Evolutionary conservation across 2,888 invertebrate genomes (phyloP), one percentile per base, ranked within the genome.

Genomic region (Eupeodes luniger): DNA sequence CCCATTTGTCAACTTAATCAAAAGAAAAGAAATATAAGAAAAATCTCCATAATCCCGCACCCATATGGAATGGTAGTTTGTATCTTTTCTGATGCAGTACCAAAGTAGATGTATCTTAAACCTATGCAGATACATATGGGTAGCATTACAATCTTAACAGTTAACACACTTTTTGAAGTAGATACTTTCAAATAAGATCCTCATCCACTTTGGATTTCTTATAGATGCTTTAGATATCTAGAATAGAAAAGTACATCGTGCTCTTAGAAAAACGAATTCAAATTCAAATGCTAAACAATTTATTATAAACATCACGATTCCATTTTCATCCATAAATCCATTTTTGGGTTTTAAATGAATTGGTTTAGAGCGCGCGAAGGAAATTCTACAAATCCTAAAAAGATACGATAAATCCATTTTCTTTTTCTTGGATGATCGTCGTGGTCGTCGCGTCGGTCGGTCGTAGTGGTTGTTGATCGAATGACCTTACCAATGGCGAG

Each of bases 221-320:
- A 16, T 49, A 51, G 47, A 70, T 62, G 67, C 49, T 16, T 16
- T 10, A 66, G 14, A 55, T 16, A 40, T 55, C 55, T 34, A 72
- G 72, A 72, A 53, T n/a, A 61, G 53, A 66, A 72, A 72, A 77
- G 76, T 77, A 51, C 81, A 74, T 77, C 81, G 72, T 81, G 85
- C 85, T 59, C 40, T 49, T 9, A 44, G 51, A 59, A 40, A 55
- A 11, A 61, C n/a, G n/a, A 61, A 40, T 53, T 53, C 16, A 51
- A 66, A 67, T 53, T 55, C 59, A 72, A 77, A 61, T 61, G 19
- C 66, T 49, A 76, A 87, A 79, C 92, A 91, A 91, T 92, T 92
- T 91, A 91, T 92, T 92, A 91, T 91, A 91, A 92, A 91, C 89
- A 91, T 92, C 92, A 92, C 92, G 92, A 86, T 91, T 92, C 84